Percentiles rank a stretch among this genome's conserved stretches.
Evolutionary conservation across 2,888 invertebrate species (phyloP).

Genomic region (Brenthis hecate): DNA sequence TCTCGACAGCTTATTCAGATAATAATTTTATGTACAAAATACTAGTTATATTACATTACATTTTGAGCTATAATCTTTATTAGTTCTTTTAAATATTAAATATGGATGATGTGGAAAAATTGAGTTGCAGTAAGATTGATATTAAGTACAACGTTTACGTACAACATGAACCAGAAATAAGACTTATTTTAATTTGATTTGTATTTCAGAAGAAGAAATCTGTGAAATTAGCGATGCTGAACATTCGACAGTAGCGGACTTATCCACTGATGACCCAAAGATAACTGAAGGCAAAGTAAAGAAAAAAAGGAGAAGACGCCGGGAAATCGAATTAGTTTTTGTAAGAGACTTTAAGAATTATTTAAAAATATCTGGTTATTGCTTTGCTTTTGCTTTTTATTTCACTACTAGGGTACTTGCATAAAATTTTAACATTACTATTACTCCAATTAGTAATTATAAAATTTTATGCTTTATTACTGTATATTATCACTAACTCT

Average conservation of each 20-base stretch:
- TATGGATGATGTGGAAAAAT: slow-evolving; percentile 70
- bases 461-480: too few species aligned
- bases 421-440: too few species aligned
- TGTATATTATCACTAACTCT: too few species aligned
- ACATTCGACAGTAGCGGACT: slow-evolving; percentile 53
- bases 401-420: too few species aligned
- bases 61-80: slow-evolving; percentile 1
- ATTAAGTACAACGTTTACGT: not conserved
- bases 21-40: not conserved
- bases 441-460: too few species aligned
- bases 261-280: slow-evolving; percentile 61
- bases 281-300: slow-evolving; percentile 68
- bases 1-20: too few species aligned
- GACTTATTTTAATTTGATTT: slow-evolving; percentile 10
- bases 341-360: slow-evolving; percentile 3
- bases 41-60: not conserved
- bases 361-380: not conserved
- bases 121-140: slow-evolving; percentile 71
- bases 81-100: slow-evolving; percentile 16
- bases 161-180: not conserved
- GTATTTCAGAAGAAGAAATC: slow-evolving; percentile 62
- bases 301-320: slow-evolving; percentile 68
- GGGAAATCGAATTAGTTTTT: slow-evolving; percentile 74
- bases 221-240: slow-evolving; percentile 75
- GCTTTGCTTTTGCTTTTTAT: too few species aligned